Base-by-base conservation (phyloP, 1,140 invertebrate genomes). In the Dolichoris vasculosae region DNA sequence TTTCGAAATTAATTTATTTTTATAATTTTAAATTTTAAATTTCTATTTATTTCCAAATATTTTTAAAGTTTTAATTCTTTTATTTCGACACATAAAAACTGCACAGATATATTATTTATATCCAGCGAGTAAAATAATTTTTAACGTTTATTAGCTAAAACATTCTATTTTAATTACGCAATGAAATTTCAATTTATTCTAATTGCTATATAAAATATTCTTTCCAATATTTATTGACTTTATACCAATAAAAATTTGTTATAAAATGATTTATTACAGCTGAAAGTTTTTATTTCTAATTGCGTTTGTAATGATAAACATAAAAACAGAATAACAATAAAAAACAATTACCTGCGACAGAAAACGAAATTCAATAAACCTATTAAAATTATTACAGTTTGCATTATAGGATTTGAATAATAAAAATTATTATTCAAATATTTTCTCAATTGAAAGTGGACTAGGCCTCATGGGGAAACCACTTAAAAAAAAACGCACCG, bases 401-500 rank as follows among this genome's bases (percentile, higher is more conserved):
- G 8, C 26, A 75, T 75, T 46, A 46, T 17, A 46, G 43, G n/a
- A 43, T 43, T 38, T 46, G 7, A 30, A 20, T 30, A 13, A 8
- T 51, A 76, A 46, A 30, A 20, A 32, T 32, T 32, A n/a, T 35
- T 51, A 40, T 20, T 38, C 64, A 43, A 40, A 32, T 63, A 79
- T 63, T 63, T 63, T 40, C 0, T 59, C 1, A 30, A 71, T 46
- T 32, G n/a, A 30, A 40, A 85, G 86, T 87, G 80, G 86, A 87
- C 26, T 87, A 87, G 83, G 86, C 86, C 86, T 87, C 30, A n/a
- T 15, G 80, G 86, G 86, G 86, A 85, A 43, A 86, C 86, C 80
- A 87, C 86, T 86, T 75, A 63, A 87, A 87, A 85, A 85, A 87
- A 87, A 87, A 79, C 86, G 86, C 86, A 63, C 86, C 69, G 81